Conservation (phyloP, 2,888 invertebrate species). For the Petrolisthes cinctipes region DNA sequence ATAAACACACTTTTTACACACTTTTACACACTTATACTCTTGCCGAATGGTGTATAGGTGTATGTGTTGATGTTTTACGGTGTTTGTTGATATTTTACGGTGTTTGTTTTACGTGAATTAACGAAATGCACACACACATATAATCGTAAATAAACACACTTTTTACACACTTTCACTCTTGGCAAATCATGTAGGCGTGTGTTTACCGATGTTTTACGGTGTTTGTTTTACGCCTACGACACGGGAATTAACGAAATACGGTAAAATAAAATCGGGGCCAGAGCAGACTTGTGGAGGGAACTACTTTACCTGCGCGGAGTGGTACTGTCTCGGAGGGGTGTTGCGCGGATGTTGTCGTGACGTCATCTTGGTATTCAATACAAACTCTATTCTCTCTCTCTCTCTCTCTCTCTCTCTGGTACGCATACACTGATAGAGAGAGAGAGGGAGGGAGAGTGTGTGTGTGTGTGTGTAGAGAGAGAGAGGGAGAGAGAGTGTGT, state of each 20-base stretch:
- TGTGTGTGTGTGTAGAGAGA: not conserved
- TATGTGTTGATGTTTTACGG: too few relatives aligned
- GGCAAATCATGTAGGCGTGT: too few relatives aligned
- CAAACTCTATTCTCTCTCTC: conserved; percentile 34
- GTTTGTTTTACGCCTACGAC: too few relatives aligned
- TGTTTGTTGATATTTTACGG: too few relatives aligned
- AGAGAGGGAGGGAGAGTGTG: conserved; percentile 4
- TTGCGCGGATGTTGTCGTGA: conserved; percentile 38
- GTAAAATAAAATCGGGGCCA: too few relatives aligned
- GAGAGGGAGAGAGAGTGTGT: not conserved
- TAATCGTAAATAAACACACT: conserved; percentile 31
- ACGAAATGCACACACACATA: too few relatives aligned
- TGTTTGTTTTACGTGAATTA: too few relatives aligned
- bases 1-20: conserved; percentile 20
- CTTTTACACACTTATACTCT: too few relatives aligned
- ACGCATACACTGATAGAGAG: not conserved
- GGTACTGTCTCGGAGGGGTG: conserved; percentile 48
- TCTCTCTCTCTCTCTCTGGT: conserved; percentile 6
- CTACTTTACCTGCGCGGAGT: conserved; percentile 31
- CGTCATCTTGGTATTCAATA: conserved; percentile 59
- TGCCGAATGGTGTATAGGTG: too few relatives aligned
- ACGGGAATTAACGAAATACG: too few relatives aligned
- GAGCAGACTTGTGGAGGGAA: conserved; percentile 17
- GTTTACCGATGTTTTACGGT: too few relatives aligned
- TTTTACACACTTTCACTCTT: too few relatives aligned